Base-by-base conservation (phyloP, 2,888 invertebrate genomes). In the Drosophila vallismaia region DNA sequence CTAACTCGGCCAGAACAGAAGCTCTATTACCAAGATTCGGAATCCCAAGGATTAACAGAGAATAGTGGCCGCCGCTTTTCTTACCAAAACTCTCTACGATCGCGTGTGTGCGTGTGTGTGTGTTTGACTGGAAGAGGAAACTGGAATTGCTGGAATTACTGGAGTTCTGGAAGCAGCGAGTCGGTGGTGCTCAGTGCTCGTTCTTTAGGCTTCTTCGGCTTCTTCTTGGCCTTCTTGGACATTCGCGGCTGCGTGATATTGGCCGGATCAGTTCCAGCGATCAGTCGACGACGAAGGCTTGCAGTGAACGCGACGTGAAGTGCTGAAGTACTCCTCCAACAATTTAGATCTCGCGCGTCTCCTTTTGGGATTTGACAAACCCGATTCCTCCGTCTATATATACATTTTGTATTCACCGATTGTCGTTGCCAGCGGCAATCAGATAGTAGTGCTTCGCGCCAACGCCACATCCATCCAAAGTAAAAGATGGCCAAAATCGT, bases 1-100 rank as follows among this genome's bases (percentile, higher is more conserved):
- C 86, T 88, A 89, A 90, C 90, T 91, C 90, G 91, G 87, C 87
- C 88, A 86, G 86, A 83, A 71, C 69, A 67, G 70, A 88, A 84
- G 49, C 62, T 49, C 44, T 29, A 53, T 49, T 24, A 42, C 42
- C 14, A 42, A 38, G 56, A 12, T 38, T 36, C 24, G 53, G 51
- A 19, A 46, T 75, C 79, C 69, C 79, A 42, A 87, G 82, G 87
- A 82, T 85, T 84, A 84, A 52, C 14, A 19, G 19, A 36, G 44
- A 51, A 40, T 40, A 77, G 66, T 68, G 55, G 63, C 64, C 42
- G 60, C 44, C 9, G 64, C 33, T 50, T 38, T 33, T 36, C 9
- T 12, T 12, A 28, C 28, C 6, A 5, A 6, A 44, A 38, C n/a
- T 57, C 57, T 42, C 33, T 62, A 38, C 59, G 9, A 9, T 24